Conservation (phyloP, 1,140 invertebrate genomes). For the Meloidogyne chitwoodi region DNA sequence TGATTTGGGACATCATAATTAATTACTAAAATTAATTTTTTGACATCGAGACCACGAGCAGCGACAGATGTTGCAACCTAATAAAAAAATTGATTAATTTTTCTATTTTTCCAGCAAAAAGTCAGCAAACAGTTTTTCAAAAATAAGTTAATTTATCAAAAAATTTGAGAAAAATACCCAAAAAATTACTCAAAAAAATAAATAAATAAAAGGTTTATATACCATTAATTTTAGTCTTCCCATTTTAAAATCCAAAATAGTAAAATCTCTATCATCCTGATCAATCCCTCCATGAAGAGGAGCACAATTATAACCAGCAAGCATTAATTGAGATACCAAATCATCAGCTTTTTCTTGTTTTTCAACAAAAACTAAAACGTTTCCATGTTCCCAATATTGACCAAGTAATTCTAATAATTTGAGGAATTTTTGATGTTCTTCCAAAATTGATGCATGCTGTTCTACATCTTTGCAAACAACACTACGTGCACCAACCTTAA, state of each 20-base stretch:
- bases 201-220: slow-evolving; percentile 16
- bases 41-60: slow-evolving; percentile 92
- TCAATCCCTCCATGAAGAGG: slow-evolving; percentile 97
- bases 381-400: slow-evolving; percentile 85
- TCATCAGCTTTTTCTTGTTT: slow-evolving; percentile 95
- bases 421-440: slow-evolving; percentile 88
- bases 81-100: too few relatives aligned
- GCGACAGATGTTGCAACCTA: slow-evolving; percentile 89
- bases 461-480: slow-evolving; percentile 97
- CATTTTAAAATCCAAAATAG: slow-evolving; percentile 93
- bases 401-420: slow-evolving; percentile 93
- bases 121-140: too few relatives aligned
- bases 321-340: slow-evolving; percentile 89
- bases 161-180: too few relatives aligned
- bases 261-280: slow-evolving; percentile 96
- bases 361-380: slow-evolving; percentile 93
- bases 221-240: slow-evolving; percentile 73
- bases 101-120: too few relatives aligned
- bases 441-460: slow-evolving; percentile 85
- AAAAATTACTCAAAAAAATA: slow-evolving; percentile 21
- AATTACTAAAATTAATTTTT: slow-evolving; percentile 91
- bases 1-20: slow-evolving; percentile 99
- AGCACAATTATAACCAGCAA: slow-evolving; percentile 87
- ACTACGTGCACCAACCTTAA: slow-evolving; percentile 77
- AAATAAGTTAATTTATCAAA: too few relatives aligned